phyloP scores from a whole-genome alignment of 2,888 invertebrate genomes.

The Agriopis marginaria region DNA sequence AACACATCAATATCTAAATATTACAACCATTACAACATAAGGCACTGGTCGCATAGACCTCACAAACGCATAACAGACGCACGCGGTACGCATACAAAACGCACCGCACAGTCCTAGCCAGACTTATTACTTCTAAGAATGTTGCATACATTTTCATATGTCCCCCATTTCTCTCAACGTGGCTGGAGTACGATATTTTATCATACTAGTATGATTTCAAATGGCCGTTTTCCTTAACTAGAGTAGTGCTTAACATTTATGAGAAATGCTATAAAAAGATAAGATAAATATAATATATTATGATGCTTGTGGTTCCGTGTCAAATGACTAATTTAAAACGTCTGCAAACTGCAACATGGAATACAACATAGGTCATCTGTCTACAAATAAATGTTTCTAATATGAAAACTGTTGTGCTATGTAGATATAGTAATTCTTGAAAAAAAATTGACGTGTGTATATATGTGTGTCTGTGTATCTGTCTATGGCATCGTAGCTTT shows the following conservation, averaged over 20 bases:
- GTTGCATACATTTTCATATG: constrained; percentile 24
- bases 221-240: constrained; percentile 22
- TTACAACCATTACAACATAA: constrained; percentile 27
- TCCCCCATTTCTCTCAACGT: constrained; percentile 19
- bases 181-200: constrained; percentile 15
- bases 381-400: background rate
- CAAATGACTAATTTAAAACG: constrained; percentile 1
- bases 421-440: too few relatives aligned
- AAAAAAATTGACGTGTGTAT: too few relatives aligned
- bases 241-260: constrained; percentile 3
- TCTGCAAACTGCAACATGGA: background rate
- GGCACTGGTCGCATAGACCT: constrained; percentile 14
- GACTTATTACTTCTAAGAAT: constrained; percentile 32
- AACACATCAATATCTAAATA: constrained; percentile 27
- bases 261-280: constrained; percentile 15
- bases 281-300: background rate
- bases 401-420: background rate
- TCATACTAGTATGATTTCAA: constrained; percentile 20
- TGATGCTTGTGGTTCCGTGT: constrained; percentile 7
- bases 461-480: too few relatives aligned
- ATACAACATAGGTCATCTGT: too few relatives aligned
- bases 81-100: constrained; percentile 18
- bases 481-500: too few relatives aligned
- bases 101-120: constrained; percentile 8
- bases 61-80: constrained; percentile 30